phyloP scores from a whole-genome alignment of 2,888 invertebrate species.

The Eupithecia dodoneata region DNA sequence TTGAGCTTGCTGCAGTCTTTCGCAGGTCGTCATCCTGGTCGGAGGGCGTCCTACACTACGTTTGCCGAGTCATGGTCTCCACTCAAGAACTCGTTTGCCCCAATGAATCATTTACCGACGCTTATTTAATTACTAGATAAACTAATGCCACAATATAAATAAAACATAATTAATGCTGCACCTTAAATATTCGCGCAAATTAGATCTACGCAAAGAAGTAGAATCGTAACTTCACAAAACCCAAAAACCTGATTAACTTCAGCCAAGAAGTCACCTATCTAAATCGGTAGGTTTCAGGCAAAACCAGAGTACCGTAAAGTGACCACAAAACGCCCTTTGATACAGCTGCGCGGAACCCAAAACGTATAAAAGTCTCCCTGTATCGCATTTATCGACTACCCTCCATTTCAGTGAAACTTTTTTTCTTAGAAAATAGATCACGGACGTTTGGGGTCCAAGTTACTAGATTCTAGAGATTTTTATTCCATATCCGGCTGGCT shows the following conservation, averaged over 20 bases:
- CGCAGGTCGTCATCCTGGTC: too few relatives aligned
- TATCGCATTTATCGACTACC: slow-evolving; percentile 49
- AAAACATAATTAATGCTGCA: too few relatives aligned
- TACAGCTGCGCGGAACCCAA: slow-evolving; percentile 25
- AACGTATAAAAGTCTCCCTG: slow-evolving; percentile 37
- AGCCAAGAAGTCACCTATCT: not conserved
- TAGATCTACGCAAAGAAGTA: not conserved
- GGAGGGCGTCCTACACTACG: too few relatives aligned
- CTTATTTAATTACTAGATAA: too few relatives aligned
- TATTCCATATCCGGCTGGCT: not conserved
- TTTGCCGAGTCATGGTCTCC: too few relatives aligned
- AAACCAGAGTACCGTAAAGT: slow-evolving; percentile 25
- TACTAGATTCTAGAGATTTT: slow-evolving; percentile 12
- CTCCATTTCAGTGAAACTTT: slow-evolving; percentile 45
- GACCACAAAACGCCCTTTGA: slow-evolving; percentile 29
- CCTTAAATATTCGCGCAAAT: too few relatives aligned
- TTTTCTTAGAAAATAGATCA: slow-evolving; percentile 49
- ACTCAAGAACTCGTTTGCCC: too few relatives aligned
- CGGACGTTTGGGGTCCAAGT: slow-evolving; percentile 34
- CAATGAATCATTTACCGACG: too few relatives aligned
- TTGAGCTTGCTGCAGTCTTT: too few relatives aligned
- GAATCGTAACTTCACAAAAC: not conserved
- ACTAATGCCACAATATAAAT: too few relatives aligned
- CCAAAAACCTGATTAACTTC: not conserved
- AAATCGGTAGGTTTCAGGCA: not conserved